Evolutionary conservation across 2,888 invertebrate species (phyloP).

Genomic region (Mylabris sibirica): DNA sequence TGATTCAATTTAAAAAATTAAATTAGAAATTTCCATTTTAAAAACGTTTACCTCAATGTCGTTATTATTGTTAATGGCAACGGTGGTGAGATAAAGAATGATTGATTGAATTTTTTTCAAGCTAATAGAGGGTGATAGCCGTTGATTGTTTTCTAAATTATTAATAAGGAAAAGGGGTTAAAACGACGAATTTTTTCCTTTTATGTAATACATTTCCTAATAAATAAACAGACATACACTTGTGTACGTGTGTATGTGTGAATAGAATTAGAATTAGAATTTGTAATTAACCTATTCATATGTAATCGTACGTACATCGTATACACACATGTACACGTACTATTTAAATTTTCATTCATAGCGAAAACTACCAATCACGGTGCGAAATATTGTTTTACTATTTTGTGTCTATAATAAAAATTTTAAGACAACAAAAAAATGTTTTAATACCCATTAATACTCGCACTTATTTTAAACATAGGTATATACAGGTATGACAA

Average conservation of each 20-base stretch:
- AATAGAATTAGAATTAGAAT: background rate
- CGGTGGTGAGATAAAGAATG: background rate
- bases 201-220: background rate
- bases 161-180: background rate
- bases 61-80: no score
- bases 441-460: no score
- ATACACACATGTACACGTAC: background rate
- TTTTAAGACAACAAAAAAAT: no score
- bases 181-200: background rate
- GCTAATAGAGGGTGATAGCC: no score
- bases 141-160: background rate
- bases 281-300: slow-evolving; percentile 8
- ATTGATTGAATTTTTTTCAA: background rate
- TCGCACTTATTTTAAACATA: no score
- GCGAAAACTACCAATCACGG: background rate
- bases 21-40: no score
- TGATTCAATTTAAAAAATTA: no score
- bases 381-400: no score
- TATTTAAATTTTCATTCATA: slow-evolving; percentile 6
- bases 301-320: background rate
- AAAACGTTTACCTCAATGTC: no score
- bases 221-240: background rate
- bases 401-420: no score
- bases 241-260: background rate
- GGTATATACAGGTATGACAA: no score